Base-by-base conservation (phyloP, 2,888 invertebrate species). In the Orchesellides sinensis region DNA sequence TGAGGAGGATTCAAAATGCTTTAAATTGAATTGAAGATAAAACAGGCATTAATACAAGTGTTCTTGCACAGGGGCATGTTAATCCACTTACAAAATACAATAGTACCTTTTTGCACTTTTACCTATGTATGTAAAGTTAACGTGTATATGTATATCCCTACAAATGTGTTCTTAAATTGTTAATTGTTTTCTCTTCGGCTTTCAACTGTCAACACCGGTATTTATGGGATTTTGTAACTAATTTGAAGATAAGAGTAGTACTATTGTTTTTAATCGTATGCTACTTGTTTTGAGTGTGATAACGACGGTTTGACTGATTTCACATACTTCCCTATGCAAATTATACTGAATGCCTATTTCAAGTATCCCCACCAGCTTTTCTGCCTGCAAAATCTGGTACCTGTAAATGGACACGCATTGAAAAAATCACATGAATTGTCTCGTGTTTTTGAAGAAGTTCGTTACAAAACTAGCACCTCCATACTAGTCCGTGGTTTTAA, bases 181-280 rank as follows among this genome's bases (percentile, higher is more conserved):
- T n/a, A n/a, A n/a, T n/a, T n/a, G n/a, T n/a, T n/a, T n/a, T n/a
- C n/a, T n/a, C n/a, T n/a, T n/a, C 25, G 19, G 65, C 27, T 54
- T 75, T 75, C 75, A 75, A 66, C 74, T 74, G 65, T 74, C 74
- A 63, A 32, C 74, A 63, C 74, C 12, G 73, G 49, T 61, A 73
- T 74, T 74, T 74, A 73, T 73, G 74, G 63, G 25, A 52, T 52
- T 63, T 66, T 75, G 17, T 40, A 35, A 32, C 40, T 17, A 65
- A 65, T 29, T 61, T 52, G 17, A 23, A 32, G 74, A 74, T 74
- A 47, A 65, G 74, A 32, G 25, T n/a, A 12, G 5, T 12, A 74
- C 52, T 14, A 74, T 63, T 73, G 74, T 63, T 61, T 73, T 47
- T 52, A 65, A 35, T 47, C 23, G 19, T 17, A 35, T 4, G 61